phyloP scores from a whole-genome alignment of 2,888 invertebrate genomes.

The Amblyteles armatorius region DNA sequence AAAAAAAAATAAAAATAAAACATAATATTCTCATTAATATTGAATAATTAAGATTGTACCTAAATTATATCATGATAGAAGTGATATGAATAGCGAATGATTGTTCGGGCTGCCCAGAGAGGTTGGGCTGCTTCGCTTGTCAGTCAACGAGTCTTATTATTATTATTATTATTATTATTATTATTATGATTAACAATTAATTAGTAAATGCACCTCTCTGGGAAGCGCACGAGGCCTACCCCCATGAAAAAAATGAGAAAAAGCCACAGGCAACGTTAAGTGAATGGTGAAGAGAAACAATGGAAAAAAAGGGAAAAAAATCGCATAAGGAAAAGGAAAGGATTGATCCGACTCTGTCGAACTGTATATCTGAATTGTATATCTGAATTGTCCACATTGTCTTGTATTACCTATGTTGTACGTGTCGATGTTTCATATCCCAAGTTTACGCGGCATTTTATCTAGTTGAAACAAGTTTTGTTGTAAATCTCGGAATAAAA shows the following conservation, averaged over 20 bases:
- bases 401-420: conserved; percentile 84
- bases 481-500: conserved; percentile 84
- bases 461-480: conserved; percentile 78
- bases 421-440: conserved; percentile 84
- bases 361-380: conserved; percentile 76
- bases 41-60: conserved; percentile 85
- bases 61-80: conserved; percentile 84
- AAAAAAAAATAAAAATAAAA: conserved; percentile 76
- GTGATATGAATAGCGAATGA: conserved; percentile 82
- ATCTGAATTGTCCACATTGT: conserved; percentile 82
- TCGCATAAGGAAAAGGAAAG: conserved; percentile 46
- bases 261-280: conserved; percentile 52
- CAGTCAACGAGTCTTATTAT: conserved; percentile 68
- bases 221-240: conserved; percentile 82
- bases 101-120: conserved; percentile 81
- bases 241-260: conserved; percentile 75
- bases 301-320: conserved; percentile 34
- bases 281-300: conserved; percentile 38
- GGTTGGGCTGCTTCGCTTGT: conserved; percentile 76
- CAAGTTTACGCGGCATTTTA: conserved; percentile 83
- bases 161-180: conserved; percentile 69
- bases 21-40: conserved; percentile 84
- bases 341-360: conserved; percentile 47
- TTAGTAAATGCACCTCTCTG: conserved; percentile 82
- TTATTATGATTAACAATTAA: conserved; percentile 73